Evolutionary conservation across 2,888 invertebrate species (phyloP), one percentile per base, ranked within the genome.

Genomic region (Geophilus truncorum): DNA sequence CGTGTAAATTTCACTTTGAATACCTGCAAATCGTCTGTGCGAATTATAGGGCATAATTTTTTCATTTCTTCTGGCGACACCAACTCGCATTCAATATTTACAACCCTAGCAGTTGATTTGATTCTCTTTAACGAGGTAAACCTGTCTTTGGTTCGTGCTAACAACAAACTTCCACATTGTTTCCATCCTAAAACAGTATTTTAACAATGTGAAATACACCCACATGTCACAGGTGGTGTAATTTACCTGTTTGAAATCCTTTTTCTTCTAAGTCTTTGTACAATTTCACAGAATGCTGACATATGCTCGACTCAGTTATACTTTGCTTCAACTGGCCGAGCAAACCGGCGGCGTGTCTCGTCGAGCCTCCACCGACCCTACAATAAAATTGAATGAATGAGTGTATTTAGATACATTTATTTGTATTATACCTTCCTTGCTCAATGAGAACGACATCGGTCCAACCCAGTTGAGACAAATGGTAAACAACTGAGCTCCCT

Each of bases 401-500:
- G 23, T 1, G 21, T 28, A n/a, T 23, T 23, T 23, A 30, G n/a
- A 75, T 4, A 4, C 15, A 23, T 9, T 30, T 32, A 18, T 12
- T 75, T n/a, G 12, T 10, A 23, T 6, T 5, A 25, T n/a, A 93
- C 94, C 90, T 91, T 86, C 93, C 94, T 88, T 94, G 93, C 86
- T 97, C 97, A 62, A 97, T 88, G 0, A 97, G 87, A 21, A 96
- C 88, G 0, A 95, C 94, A 83, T 94, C 91, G 9, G 93, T 94
- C 92, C 94, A 94, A 79, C 96, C 97, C 83, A 92, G 88, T 84
- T 92, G 89, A 0, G 94, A 93, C 76, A 97, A 88, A 86, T 97
- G 94, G 87, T 96, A 97, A 12, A 96, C 96, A 9, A 97, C 94
- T 1, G 96, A 94, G 10, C 94, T 93, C 4, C 96, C 97, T 90